phyloP scores from a whole-genome alignment of 2,113 vertebrate species.

The Thymallus thymallus region DNA sequence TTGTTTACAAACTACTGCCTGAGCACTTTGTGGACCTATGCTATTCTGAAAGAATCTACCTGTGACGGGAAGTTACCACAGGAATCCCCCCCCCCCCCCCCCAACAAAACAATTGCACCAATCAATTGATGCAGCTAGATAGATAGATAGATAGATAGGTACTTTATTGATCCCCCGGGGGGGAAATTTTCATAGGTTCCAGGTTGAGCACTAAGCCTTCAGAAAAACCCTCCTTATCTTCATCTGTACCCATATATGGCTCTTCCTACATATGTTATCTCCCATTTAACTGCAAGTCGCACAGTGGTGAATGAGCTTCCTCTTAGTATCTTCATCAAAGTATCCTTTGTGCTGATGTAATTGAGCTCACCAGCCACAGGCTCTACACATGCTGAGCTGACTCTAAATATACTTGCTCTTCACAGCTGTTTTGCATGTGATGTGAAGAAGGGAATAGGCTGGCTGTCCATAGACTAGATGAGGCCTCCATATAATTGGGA shows the following conservation, averaged over 20 bases:
- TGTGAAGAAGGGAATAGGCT: slow-evolving; percentile 70
- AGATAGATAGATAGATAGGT: too few relatives aligned
- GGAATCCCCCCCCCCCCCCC: too few relatives aligned
- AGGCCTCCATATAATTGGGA: slow-evolving; percentile 47
- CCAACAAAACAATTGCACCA: too few relatives aligned
- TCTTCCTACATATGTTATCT: slow-evolving; percentile 56
- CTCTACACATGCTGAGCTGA: slow-evolving; percentile 64
- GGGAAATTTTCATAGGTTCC: too few relatives aligned
- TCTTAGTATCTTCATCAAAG: slow-evolving; percentile 67
- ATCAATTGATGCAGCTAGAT: too few relatives aligned
- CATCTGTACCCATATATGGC: not conserved
- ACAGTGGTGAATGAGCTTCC: slow-evolving; percentile 57
- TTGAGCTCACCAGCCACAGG: slow-evolving; percentile 64
- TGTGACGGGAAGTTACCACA: too few relatives aligned
- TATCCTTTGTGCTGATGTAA: slow-evolving; percentile 71
- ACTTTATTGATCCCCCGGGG: too few relatives aligned
- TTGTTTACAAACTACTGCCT: too few relatives aligned
- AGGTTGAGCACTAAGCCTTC: too few relatives aligned
- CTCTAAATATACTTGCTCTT: slow-evolving; percentile 74
- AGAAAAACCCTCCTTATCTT: too few relatives aligned
- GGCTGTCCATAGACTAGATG: slow-evolving; percentile 51
- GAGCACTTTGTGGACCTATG: too few relatives aligned
- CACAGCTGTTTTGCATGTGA: slow-evolving; percentile 83
- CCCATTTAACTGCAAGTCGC: not conserved
- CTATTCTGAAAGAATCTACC: too few relatives aligned